Evolutionary conservation across 1,140 invertebrate species (phyloP).

Genomic region (Druon quercuslanigerum): DNA sequence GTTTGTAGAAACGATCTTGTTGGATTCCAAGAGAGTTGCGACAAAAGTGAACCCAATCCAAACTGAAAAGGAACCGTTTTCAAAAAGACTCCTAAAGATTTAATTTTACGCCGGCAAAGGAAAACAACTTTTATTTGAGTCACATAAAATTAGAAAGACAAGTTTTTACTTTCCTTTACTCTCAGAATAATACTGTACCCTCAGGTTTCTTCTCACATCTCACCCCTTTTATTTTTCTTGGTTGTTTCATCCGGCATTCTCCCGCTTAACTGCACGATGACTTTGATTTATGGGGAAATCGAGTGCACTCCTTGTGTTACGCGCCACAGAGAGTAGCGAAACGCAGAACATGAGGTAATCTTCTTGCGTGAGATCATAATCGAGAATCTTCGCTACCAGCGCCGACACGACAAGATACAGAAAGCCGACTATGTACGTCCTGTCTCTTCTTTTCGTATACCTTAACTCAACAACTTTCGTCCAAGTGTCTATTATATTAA

Average conservation of each 20-base stretch:
- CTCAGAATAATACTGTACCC: slow-evolving; percentile 49
- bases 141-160: neutral
- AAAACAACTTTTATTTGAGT: neutral
- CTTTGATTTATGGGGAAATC: slow-evolving; percentile 61
- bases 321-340: slow-evolving; percentile 41
- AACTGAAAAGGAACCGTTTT: too few relatives aligned
- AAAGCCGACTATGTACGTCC: slow-evolving; percentile 16
- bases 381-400: slow-evolving; percentile 31
- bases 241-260: too few relatives aligned
- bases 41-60: too few relatives aligned
- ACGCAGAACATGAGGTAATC: slow-evolving; percentile 42
- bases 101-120: too few relatives aligned
- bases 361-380: slow-evolving; percentile 45
- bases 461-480: neutral
- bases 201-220: too few relatives aligned
- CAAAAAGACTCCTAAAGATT: too few relatives aligned
- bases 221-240: too few relatives aligned
- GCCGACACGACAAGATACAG: slow-evolving; percentile 3
- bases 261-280: slow-evolving; percentile 40
- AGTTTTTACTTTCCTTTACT: slow-evolving; percentile 16
- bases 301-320: slow-evolving; percentile 55
- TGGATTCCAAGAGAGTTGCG: too few relatives aligned
- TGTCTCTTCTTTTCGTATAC: slow-evolving; percentile 16
- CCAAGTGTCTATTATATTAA: neutral
- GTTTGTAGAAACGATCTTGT: too few relatives aligned